Evolutionary conservation across 2,113 vertebrate species (phyloP), one percentile per base, ranked within the genome.

Genomic region (Steatornis caripensis): DNA sequence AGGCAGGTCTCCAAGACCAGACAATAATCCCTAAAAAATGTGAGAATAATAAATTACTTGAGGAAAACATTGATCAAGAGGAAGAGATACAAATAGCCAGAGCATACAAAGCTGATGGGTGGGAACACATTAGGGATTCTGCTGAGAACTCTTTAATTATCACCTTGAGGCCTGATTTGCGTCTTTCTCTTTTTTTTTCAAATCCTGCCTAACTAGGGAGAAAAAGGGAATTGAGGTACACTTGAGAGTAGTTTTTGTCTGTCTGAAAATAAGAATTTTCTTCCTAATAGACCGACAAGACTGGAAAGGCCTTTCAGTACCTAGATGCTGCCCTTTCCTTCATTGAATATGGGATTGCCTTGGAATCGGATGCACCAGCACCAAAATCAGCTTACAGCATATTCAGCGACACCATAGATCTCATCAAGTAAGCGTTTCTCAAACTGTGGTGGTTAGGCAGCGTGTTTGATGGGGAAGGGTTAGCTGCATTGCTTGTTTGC

Each of bases 241-340:
- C 32, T 45, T 68, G 62, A 54, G 62, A 62, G 23, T 37, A 8
- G 22, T 3, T 79, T 84, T 51, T 55, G 26, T 57, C 22, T 4
- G 24, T 46, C 89, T 94, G 74, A 96, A 79, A 60, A 3, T 34
- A 10, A 41, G 36, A 8, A 4, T 71, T 69, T 85, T 96, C 61
- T 95, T 77, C 78, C 86, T 57, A 85, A 27, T 62, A 99, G 99
- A 96, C 97, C 0, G 98, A 99, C 96, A 99, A 99, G 94, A 97
- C 98, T 78, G 98, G 93, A 29, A 99, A 99, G 97, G 99, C 99
- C 19, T 98, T 99, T 85, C 98, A 97, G 93, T 99, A 99, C 97
- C 93, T 99, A 95, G 99, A 99, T 55, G 99, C 99, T 3, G 98
- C 98, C 82, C 98, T 99, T 98, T 98, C 96, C 82, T 99, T 99